Percentiles rank a stretch among this genome's conserved stretches.
phyloP scores from a whole-genome alignment of 2,113 vertebrate genomes.

The Pao palembangensis region DNA sequence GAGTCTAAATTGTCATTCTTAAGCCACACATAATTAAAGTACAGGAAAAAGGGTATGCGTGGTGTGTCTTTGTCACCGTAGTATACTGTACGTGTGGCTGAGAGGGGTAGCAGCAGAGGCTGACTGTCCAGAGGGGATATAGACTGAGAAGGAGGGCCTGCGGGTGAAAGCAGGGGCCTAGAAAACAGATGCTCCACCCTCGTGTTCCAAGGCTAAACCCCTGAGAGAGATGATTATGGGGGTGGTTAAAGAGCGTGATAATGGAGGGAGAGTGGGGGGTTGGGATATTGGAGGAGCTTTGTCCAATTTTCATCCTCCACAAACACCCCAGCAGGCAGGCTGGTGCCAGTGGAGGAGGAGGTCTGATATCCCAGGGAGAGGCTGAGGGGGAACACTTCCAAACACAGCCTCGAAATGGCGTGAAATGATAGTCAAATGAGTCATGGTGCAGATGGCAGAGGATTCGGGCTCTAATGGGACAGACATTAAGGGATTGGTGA shows the following conservation, averaged over 20 bases:
- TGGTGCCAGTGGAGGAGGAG: constrained; percentile 30
- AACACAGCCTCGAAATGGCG: constrained; percentile 46
- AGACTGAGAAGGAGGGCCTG: constrained; percentile 17
- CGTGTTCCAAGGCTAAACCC: constrained; percentile 52
- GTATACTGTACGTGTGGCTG: not conserved
- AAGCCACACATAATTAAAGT: constrained; percentile 1
- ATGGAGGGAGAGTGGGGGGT: constrained; percentile 32
- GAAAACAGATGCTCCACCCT: constrained; percentile 64
- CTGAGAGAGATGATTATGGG: constrained; percentile 32
- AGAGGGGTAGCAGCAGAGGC: not conserved
- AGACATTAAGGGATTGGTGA: constrained; percentile 18
- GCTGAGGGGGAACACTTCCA: constrained; percentile 24
- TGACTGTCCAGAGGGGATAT: constrained; percentile 22
- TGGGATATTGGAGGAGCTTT: constrained; percentile 30
- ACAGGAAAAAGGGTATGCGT: not conserved
- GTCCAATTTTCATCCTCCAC: constrained; percentile 42
- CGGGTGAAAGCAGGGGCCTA: constrained; percentile 23
- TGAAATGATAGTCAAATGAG: constrained; percentile 60
- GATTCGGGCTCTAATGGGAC: constrained; percentile 28
- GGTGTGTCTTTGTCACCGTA: not conserved
- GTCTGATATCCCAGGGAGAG: constrained; percentile 35
- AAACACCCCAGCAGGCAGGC: constrained; percentile 46
- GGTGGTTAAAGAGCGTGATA: constrained; percentile 20
- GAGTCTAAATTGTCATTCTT: not conserved
- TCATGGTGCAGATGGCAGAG: constrained; percentile 52